Base-by-base conservation (phyloP, 2,113 vertebrate species). In the Heterotis niloticus region DNA sequence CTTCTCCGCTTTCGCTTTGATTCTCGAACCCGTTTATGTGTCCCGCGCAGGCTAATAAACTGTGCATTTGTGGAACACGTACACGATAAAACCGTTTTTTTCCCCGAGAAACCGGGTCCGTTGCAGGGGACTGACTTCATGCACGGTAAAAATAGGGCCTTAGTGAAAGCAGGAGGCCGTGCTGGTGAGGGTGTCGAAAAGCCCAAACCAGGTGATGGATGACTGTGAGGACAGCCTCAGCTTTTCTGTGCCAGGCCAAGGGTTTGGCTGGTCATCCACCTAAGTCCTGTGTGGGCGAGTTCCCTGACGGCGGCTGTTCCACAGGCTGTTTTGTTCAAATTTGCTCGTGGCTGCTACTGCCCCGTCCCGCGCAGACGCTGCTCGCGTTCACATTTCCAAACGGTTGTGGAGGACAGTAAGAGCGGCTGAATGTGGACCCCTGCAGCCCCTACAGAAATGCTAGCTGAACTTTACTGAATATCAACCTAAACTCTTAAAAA, bases 91-190 rank as follows among this genome's bases (percentile, higher is more conserved):
- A 64, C 64, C 51, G 57, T 54, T 51, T 26, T 54, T 51, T 26
- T 51, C 52, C 56, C 44, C 64, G 23, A 77, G 64, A 77, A 29
- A 77, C 67, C 64, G 9, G 56, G 20, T 26, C 54, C 24, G 56
- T 9, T 26, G 66, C 67, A 78, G 23, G 51, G 76, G 28, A 56
- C 64, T 68, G 76, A 69, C 24, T 64, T 78, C 52, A 66, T 57
- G 65, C 54, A 34, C 9, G 76, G 67, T 77, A 80, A 57, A 70
- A 70, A 76, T 68, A 76, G 76, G 70, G 75, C 56, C 57, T 76
- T 76, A 51, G 64, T 80, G 79, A 76, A 75, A 80, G 64, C 74
- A 80, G 79, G 79, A 76, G 79, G 73, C 64, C 29, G 74, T 75
- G 74, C 56, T 12, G 65, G 54, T 23, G 73, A 44, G 64, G 71